Evolutionary conservation across 2,888 invertebrate species (phyloP), one percentile per base, ranked within the genome.

Genomic region (Drosophila koepferae): DNA sequence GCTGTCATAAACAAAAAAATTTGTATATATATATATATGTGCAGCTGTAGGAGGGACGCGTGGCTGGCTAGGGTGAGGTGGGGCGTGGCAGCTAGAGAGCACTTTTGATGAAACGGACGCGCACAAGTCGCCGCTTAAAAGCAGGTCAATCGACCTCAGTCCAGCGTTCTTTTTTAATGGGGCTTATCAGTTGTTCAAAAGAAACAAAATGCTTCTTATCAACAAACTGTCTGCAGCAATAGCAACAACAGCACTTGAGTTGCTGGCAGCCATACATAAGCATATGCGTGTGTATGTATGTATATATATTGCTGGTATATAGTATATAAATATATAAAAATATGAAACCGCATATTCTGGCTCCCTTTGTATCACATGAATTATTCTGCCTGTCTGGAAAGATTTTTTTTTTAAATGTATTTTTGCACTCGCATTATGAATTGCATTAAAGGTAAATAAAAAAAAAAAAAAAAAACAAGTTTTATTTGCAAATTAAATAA

Each of bases 81-180:
- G 28, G 41, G 44, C n/a, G n/a, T 38, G 44, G 40, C 23, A 69
- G 54, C 20, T 69, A 41, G 58, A 49, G 63, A 72, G 71, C 68
- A 69, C 74, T 78, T 82, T 74, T 53, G 72, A 75, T 81, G 83
- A 69, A 71, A 72, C 74, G 75, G 60, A 76, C 72, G 74, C 67
- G 63, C 76, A 79, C 76, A 86, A 81, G 80, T 67, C 72, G 58
- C 61, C 80, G 77, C 86, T 86, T 86, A 84, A 87, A 87, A 89
- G 78, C 83, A 77, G 91, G 90, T 91, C 91, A 87, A 72, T 81
- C 79, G 91, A 91, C 90, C 91, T 86, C 85, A 79, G 54, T 65
- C 63, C 74, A 73, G 70, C 63, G 60, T 66, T 55, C 55, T 41
- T 79, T 80, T 80, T 77, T 77, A 81, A 84, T 82, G 87, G 78